Evolutionary conservation across 2,113 vertebrate genomes (phyloP).

Genomic region (Epinephelus moara): DNA sequence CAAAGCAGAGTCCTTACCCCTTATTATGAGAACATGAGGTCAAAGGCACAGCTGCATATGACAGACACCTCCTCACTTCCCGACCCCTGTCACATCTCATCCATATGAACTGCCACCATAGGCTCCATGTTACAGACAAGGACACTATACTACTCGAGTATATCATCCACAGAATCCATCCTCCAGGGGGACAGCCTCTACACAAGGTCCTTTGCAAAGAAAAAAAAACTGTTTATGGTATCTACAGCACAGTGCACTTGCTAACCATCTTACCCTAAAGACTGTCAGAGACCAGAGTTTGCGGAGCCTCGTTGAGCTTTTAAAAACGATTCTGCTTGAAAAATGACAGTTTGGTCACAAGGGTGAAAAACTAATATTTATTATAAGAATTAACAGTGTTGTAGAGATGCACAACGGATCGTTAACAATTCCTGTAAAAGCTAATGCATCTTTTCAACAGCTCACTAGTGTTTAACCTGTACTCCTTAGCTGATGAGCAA

Average conservation of each 20-base stretch:
- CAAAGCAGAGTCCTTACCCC: conserved; percentile 83
- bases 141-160: conserved; percentile 65
- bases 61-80: conserved; percentile 79
- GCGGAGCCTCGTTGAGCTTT: not conserved
- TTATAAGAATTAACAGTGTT: conserved; percentile 32
- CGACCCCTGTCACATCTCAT: conserved; percentile 82
- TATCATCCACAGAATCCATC: conserved; percentile 56
- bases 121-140: conserved; percentile 67
- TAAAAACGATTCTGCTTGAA: conserved; percentile 18
- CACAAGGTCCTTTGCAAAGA: conserved; percentile 54
- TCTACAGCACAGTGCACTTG: conserved; percentile 9
- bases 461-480: conserved; percentile 40
- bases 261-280: conserved; percentile 12
- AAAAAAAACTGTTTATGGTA: conserved; percentile 20
- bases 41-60: conserved; percentile 77
- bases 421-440: conserved; percentile 54
- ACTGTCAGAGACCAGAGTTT: conserved; percentile 9
- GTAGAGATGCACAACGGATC: conserved; percentile 24
- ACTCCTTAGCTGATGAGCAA: conserved; percentile 57
- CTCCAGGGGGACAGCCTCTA: conserved; percentile 38
- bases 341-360: conserved; percentile 11
- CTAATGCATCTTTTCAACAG: conserved; percentile 49
- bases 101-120: conserved; percentile 70
- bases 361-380: conserved; percentile 39
- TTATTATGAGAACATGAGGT: conserved; percentile 82